Conservation (phyloP, 2,797 vertebrate species). For the Scolopax rusticola region DNA sequence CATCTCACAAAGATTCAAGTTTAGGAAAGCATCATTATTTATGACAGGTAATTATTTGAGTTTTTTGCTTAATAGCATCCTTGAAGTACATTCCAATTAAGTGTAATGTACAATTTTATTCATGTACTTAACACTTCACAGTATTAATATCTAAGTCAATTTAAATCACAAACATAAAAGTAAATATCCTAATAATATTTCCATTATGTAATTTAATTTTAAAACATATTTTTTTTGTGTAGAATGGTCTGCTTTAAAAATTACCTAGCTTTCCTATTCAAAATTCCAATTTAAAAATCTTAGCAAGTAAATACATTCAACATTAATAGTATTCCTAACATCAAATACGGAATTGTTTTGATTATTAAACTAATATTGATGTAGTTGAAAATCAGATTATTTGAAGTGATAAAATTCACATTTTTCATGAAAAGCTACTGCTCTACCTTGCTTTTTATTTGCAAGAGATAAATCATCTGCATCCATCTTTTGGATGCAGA, state of each 20-base stretch:
- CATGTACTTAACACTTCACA: background rate
- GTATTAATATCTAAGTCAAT: background rate
- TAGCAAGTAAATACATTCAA: background rate
- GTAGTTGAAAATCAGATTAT: slow-evolving; percentile 13
- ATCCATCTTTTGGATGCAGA: background rate
- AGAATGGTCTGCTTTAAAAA: background rate
- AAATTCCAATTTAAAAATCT: background rate
- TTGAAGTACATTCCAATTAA: background rate
- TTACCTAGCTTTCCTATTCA: background rate
- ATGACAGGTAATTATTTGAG: background rate
- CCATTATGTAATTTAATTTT: background rate
- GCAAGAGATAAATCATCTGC: background rate
- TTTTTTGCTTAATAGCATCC: slow-evolving; percentile 16
- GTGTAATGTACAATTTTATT: background rate
- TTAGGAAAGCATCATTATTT: slow-evolving; percentile 8
- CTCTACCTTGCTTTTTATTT: background rate
- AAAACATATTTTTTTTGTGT: background rate
- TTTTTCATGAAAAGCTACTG: slow-evolving; percentile 31
- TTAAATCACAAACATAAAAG: background rate
- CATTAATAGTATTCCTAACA: background rate
- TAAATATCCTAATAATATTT: background rate
- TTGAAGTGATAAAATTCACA: background rate
- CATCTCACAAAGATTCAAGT: background rate
- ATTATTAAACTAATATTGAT: background rate
- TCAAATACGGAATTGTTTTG: background rate